These are phyloP conservation scores for Machaerirhynchus nigripectus DNA, from an alignment of 2,113 vertebrate genomes.

Conservation along the genomic window DNA sequence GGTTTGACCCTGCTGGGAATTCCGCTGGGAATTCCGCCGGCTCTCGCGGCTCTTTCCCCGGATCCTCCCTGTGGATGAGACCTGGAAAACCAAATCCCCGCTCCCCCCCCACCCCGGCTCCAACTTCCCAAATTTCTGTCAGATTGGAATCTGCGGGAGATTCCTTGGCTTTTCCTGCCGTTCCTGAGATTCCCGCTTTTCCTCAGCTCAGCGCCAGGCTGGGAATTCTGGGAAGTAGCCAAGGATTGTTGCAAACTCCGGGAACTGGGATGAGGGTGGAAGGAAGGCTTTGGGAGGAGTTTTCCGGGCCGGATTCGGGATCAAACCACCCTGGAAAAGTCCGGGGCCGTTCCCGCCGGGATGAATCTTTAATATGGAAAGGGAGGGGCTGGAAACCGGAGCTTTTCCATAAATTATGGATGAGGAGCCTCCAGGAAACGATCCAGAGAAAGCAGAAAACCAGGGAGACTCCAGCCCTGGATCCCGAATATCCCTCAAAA, in stretches of 20 bases:
- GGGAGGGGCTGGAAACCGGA: neutral
- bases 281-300: neutral
- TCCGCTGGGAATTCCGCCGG: rapidly evolving
- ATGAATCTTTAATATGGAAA: neutral
- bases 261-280: neutral
- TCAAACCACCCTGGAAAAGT: neutral
- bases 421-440: neutral
- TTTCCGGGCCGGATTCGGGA: rapidly evolving
- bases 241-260: neutral
- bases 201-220: too few species aligned
- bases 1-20: rapidly evolving
- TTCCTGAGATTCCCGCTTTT: too few species aligned
- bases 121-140: too few species aligned
- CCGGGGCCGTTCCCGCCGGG: rapidly evolving
- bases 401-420: neutral
- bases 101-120: too few species aligned
- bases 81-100: too few species aligned
- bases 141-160: too few species aligned
- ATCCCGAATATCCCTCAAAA: rapidly evolving
- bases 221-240: neutral
- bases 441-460: neutral
- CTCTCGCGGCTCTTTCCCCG: too few species aligned
- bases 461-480: neutral
- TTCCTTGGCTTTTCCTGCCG: too few species aligned
- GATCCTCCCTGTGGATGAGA: too few species aligned